Evolutionary conservation across 2,888 invertebrate species (phyloP), one percentile per base, ranked within the genome.

Genomic region (Myopa tessellatipennis): DNA sequence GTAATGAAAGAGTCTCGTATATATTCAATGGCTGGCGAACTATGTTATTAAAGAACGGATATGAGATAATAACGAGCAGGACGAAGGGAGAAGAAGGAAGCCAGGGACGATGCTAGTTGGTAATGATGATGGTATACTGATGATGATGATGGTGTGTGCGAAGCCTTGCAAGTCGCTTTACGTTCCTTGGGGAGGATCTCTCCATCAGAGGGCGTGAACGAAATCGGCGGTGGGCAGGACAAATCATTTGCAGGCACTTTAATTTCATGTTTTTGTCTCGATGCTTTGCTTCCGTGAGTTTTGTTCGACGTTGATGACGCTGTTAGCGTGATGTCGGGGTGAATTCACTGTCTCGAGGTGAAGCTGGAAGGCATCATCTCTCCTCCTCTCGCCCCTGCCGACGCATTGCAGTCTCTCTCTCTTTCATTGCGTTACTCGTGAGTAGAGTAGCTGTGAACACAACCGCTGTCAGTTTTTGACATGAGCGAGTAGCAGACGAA

Each of bases 211-310:
- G 63, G 45, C 73, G 73, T 61, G n/a, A 45, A 10, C 26, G 40
- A 63, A 45, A 61, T 38, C 73, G 16, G 18, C n/a, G 26, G 26
- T 60, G 18, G 61, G 34, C 26, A 26, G 40, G 40, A 10, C 63
- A 61, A 73, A 61, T 73, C 63, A 73, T 73, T 73, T 73, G 40
- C 73, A 73, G 63, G 73, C 73, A 50, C 36, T 70, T 70, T 55
- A 55, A 14, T 52, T 10, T 18, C 34, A n/a, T n/a, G 61, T 50
- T 16, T 34, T 18, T n/a, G 14, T 5, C 26, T 6, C 4, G 50
- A 10, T 34, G 14, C 70, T 55, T 26, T 6, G 36, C 52, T 70
- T 36, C 34, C 7, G 18, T 45, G 34, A n/a, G 69, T 50, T 52
- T 38, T n/a, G 18, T 18, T 45, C 68, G 50, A n/a, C 18, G 40